Evolutionary conservation across 2,113 vertebrate genomes (phyloP).

Genomic region (Erythrolamprus reginae): DNA sequence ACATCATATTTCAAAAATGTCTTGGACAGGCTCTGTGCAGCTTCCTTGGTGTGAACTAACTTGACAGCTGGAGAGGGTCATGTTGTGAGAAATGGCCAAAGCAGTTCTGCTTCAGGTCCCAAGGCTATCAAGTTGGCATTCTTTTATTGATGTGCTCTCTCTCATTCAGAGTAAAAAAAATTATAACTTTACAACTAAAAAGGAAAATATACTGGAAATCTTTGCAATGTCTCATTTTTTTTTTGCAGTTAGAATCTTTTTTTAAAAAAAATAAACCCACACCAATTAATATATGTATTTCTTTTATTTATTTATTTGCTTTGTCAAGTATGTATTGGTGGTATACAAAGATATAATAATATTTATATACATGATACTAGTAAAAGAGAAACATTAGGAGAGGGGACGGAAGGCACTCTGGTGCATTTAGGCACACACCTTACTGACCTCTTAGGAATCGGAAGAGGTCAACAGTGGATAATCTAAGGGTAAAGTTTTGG

Average conservation of each 20-base stretch:
- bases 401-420: too few species aligned
- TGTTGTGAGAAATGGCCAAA: constrained; percentile 1
- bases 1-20: background rate
- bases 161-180: background rate
- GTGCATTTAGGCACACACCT: too few species aligned
- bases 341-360: too few species aligned
- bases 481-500: too few species aligned
- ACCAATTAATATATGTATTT: too few species aligned
- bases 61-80: constrained; percentile 16
- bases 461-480: too few species aligned
- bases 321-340: too few species aligned
- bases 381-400: too few species aligned
- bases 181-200: background rate
- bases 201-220: background rate
- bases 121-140: background rate
- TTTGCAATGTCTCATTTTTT: background rate
- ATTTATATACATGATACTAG: too few species aligned
- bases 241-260: background rate
- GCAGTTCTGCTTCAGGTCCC: constrained; percentile 41
- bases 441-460: too few species aligned
- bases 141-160: background rate
- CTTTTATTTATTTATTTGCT: too few species aligned
- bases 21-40: background rate
- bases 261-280: too few species aligned
- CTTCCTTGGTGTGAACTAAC: background rate